Conservation (phyloP, 1,140 invertebrate species). For the Proctacanthus coquilletti region DNA sequence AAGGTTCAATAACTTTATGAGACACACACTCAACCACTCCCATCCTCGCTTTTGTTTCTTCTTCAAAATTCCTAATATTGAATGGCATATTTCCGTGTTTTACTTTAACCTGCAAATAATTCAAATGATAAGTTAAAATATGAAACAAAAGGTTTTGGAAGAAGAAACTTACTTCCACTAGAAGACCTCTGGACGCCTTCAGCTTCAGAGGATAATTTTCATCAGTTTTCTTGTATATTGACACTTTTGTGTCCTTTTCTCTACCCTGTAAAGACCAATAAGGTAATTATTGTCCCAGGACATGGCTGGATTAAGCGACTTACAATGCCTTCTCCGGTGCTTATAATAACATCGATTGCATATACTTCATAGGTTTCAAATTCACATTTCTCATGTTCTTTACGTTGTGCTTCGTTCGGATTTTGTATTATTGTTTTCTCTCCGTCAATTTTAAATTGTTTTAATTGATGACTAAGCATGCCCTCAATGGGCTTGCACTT, state of each 20-base stretch:
- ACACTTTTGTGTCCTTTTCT: constrained; percentile 86
- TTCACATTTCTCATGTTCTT: constrained; percentile 94
- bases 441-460: constrained; percentile 93
- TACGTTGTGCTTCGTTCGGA: constrained; percentile 91
- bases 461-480: constrained; percentile 95
- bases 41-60: constrained; percentile 94
- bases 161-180: constrained; percentile 53
- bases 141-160: background rate
- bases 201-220: constrained; percentile 93
- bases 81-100: constrained; percentile 92
- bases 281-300: background rate
- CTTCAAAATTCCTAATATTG: constrained; percentile 79
- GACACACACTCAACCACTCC: constrained; percentile 96
- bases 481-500: constrained; percentile 97
- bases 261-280: constrained; percentile 41
- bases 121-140: constrained; percentile 4
- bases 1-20: constrained; percentile 94
- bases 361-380: constrained; percentile 97
- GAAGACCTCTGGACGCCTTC: constrained; percentile 91
- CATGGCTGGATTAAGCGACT: constrained; percentile 19
- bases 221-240: constrained; percentile 97
- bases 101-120: constrained; percentile 47
- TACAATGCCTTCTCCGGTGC: constrained; percentile 76
- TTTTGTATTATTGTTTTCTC: constrained; percentile 99
- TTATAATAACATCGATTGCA: constrained; percentile 94